These are phyloP conservation scores for Jordanella pulchra DNA, from an alignment of 2,797 vertebrate genomes.

Conservation along the genomic window DNA sequence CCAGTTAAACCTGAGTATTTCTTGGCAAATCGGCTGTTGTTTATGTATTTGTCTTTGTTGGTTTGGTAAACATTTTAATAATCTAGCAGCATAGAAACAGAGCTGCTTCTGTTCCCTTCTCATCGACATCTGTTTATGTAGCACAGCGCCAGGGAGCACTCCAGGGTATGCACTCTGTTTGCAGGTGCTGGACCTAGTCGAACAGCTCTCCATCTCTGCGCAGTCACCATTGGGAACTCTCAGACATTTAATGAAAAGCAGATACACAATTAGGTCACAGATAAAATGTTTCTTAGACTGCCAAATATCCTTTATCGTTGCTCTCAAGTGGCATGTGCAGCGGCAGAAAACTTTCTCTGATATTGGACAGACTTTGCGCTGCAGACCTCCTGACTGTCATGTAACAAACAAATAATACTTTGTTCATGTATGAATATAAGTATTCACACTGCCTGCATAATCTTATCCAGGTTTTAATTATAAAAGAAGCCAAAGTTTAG, in stretches of 20 bases:
- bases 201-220: conserved; percentile 48
- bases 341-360: conserved; percentile 10
- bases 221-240: conserved; percentile 25
- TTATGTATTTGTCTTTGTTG: conserved; percentile 53
- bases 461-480: conserved; percentile 44
- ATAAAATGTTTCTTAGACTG: conserved; percentile 30
- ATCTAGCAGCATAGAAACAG: conserved; percentile 73
- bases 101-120: conserved; percentile 70
- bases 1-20: not conserved
- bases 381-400: conserved; percentile 11
- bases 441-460: conserved; percentile 22
- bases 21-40: not conserved
- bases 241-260: conserved; percentile 27
- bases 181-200: conserved; percentile 72
- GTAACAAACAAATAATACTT: conserved; percentile 28
- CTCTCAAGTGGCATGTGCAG: conserved; percentile 20
- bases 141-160: conserved; percentile 37
- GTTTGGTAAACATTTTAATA: conserved; percentile 77
- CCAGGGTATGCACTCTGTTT: conserved; percentile 33
- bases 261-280: conserved; percentile 25
- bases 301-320: conserved; percentile 44
- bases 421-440: conserved; percentile 21
- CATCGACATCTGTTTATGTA: conserved; percentile 70
- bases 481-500: conserved; percentile 30
- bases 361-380: not conserved